These are phyloP conservation scores for Dexiosoma caninum DNA, from an alignment of 2,888 invertebrate genomes.

Conservation along the genomic window DNA sequence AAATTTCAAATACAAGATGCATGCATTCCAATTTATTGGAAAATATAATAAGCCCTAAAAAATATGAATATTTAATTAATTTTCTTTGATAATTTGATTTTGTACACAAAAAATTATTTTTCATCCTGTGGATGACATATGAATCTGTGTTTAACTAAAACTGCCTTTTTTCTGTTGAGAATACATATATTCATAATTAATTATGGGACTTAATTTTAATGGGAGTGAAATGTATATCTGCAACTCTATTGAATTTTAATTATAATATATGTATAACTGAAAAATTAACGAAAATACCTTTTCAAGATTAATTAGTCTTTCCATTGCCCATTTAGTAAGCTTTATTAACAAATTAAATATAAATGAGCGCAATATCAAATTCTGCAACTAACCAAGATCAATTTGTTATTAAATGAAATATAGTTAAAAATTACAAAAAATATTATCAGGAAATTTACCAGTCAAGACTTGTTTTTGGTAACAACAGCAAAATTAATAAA, in stretches of 20 bases:
- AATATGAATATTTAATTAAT: slow-evolving; percentile 9
- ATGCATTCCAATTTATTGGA: background rate
- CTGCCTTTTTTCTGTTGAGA: background rate
- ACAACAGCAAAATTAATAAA: background rate
- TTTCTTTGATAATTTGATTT: background rate
- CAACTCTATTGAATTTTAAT: too few species aligned
- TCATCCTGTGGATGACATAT: background rate
- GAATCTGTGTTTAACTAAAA: background rate
- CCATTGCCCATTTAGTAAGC: too few species aligned
- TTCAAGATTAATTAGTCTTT: too few species aligned
- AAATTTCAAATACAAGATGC: background rate
- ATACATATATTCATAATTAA: background rate
- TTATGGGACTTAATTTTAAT: background rate
- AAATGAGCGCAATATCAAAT: slow-evolving; percentile 2
- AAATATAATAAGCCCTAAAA: slow-evolving; percentile 1
- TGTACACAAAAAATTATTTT: background rate
- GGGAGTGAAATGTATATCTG: background rate
- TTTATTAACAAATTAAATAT: slow-evolving; percentile 12
- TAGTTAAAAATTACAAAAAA: background rate
- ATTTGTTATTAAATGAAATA: background rate
- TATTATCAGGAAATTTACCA: background rate
- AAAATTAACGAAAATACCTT: too few species aligned
- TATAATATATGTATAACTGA: too few species aligned
- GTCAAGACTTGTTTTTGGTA: background rate
- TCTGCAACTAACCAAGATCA: slow-evolving; percentile 33